Conservation (phyloP, 2,888 invertebrate genomes). For the Chrysopilus asiliformis region DNA sequence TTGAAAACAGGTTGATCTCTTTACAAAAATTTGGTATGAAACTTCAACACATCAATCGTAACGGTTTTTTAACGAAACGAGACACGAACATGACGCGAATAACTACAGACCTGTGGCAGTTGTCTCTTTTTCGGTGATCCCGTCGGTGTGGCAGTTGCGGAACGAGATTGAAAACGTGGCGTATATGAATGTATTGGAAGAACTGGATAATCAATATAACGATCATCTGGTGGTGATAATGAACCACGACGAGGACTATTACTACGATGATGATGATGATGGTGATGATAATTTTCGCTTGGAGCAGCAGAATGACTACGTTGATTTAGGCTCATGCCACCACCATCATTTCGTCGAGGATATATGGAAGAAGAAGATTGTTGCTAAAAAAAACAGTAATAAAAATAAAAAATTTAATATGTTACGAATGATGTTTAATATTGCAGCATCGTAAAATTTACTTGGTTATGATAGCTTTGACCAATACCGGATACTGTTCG, state of each 20-base stretch:
- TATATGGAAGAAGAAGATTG: slow-evolving; percentile 21
- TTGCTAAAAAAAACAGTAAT: slow-evolving; percentile 5
- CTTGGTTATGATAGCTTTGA: slow-evolving; percentile 37
- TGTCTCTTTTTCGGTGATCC: slow-evolving; percentile 94
- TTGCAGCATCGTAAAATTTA: slow-evolving; percentile 11
- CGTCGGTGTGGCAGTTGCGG: slow-evolving; percentile 85
- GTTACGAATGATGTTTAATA: neutral
- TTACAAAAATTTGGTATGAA: too few species aligned
- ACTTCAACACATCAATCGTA: too few species aligned
- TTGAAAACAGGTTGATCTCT: too few species aligned
- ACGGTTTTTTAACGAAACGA: too few species aligned
- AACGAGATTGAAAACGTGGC: slow-evolving; percentile 66
- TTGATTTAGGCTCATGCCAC: slow-evolving; percentile 41
- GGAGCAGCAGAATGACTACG: slow-evolving; percentile 82
- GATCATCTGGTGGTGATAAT: slow-evolving; percentile 36
- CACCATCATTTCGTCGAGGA: slow-evolving; percentile 36
- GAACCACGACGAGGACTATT: slow-evolving; percentile 58
- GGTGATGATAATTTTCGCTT: slow-evolving; percentile 30
- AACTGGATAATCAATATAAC: slow-evolving; percentile 35
- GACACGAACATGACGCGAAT: too few species aligned
- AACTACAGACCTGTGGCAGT: slow-evolving; percentile 75
- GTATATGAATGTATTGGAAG: slow-evolving; percentile 34
- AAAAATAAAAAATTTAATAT: neutral
- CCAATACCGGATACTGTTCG: slow-evolving; percentile 38
- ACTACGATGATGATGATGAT: slow-evolving; percentile 39